Evolutionary conservation across 2,797 vertebrate species (phyloP).

Genomic region (Caiman crocodilus): DNA sequence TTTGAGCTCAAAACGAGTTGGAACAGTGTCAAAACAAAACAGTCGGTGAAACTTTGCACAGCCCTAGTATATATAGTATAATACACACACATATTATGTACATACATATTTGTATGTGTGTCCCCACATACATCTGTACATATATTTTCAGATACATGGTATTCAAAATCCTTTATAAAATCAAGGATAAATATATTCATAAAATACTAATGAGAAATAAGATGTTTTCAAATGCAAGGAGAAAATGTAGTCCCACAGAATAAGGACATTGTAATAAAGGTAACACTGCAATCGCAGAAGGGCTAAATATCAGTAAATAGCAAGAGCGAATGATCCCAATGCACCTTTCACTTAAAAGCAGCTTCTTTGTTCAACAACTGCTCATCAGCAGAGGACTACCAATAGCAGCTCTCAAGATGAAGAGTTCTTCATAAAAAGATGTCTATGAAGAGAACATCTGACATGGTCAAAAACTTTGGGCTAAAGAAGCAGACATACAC

Average conservation of each 20-base stretch:
- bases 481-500: not conserved
- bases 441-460: not conserved
- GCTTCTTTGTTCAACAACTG: not conserved
- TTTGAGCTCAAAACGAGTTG: no score
- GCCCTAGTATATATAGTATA: no score
- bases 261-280: not conserved
- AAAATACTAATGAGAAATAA: not conserved
- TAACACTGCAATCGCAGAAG: not conserved
- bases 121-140: no score
- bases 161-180: not conserved
- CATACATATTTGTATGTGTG: no score
- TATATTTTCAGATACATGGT: not conserved
- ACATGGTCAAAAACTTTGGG: not conserved
- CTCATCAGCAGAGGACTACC: not conserved
- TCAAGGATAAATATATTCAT: not conserved
- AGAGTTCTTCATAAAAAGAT: not conserved
- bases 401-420: not conserved
- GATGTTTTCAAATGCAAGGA: not conserved
- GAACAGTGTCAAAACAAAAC: no score
- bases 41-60: no score
- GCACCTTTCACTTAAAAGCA: not conserved
- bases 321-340: not conserved
- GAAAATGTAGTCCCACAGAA: not conserved
- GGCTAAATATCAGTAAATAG: not conserved
- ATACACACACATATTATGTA: no score